Evolutionary conservation across 1,140 invertebrate species (phyloP).

Genomic region (Trachymyrmex cornetzi): DNA sequence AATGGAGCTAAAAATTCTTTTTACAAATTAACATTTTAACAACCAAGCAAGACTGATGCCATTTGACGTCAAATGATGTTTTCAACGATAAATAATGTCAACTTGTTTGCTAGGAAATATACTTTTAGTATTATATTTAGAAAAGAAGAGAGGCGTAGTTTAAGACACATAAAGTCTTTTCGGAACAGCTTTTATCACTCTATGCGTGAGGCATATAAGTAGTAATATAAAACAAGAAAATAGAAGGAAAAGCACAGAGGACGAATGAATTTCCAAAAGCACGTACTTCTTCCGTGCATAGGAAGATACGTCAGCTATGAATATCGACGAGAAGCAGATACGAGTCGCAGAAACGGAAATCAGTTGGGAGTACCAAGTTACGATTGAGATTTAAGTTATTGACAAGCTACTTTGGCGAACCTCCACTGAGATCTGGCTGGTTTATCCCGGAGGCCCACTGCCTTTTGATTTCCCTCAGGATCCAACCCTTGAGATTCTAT

Average conservation of each 20-base stretch:
- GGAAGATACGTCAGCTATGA: slow-evolving; percentile 72
- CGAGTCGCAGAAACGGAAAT: slow-evolving; percentile 83
- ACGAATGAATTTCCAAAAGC: slow-evolving; percentile 39
- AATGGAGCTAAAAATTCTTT: background rate
- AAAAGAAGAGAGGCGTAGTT: background rate
- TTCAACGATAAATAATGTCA: too few species aligned
- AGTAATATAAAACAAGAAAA: slow-evolving; percentile 5
- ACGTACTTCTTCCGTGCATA: slow-evolving; percentile 28
- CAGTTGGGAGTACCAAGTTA: slow-evolving; percentile 85
- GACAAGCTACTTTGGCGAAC: slow-evolving; percentile 86
- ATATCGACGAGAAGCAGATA: slow-evolving; percentile 72
- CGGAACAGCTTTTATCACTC: background rate
- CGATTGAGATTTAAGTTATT: slow-evolving; percentile 87
- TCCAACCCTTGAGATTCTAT: slow-evolving; percentile 85
- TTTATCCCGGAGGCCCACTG: slow-evolving; percentile 84
- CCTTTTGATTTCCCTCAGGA: slow-evolving; percentile 86
- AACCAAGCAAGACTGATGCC: too few species aligned
- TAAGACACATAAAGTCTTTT: background rate
- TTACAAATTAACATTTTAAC: background rate
- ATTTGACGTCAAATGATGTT: too few species aligned
- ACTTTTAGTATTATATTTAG: background rate
- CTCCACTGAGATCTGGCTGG: slow-evolving; percentile 81
- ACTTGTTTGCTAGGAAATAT: too few species aligned
- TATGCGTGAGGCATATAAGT: background rate
- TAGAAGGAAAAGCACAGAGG: background rate